phyloP scores from a whole-genome alignment of 2,888 invertebrate genomes.

The Euplexia lucipara region DNA sequence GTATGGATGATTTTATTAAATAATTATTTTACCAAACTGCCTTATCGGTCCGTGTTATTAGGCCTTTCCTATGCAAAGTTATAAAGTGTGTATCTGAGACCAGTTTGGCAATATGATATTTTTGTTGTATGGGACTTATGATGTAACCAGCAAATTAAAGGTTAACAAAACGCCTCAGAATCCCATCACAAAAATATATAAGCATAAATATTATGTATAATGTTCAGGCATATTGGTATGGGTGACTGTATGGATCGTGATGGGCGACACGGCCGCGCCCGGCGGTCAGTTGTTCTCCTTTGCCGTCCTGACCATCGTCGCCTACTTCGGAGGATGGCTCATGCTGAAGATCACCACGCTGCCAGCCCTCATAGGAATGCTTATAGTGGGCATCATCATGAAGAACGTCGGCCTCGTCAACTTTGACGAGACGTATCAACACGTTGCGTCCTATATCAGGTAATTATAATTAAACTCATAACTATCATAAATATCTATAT shows the following conservation, averaged over 20 bases:
- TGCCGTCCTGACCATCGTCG: slow-evolving; percentile 94
- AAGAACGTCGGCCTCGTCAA: slow-evolving; percentile 94
- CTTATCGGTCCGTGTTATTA: no score
- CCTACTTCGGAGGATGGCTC: slow-evolving; percentile 96
- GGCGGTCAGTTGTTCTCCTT: slow-evolving; percentile 96
- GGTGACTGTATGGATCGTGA: slow-evolving; percentile 94
- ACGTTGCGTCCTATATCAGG: slow-evolving; percentile 94
- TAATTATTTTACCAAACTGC: no score
- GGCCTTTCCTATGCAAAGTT: no score
- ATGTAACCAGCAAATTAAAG: no score
- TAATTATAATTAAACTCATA: slow-evolving; percentile 68
- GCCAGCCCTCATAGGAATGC: slow-evolving; percentile 97
- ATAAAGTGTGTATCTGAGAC: no score
- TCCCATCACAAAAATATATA: not conserved
- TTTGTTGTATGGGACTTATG: no score
- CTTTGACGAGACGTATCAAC: slow-evolving; percentile 92
- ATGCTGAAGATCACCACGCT: slow-evolving; percentile 94
- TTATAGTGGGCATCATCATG: slow-evolving; percentile 94
- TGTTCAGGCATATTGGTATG: slow-evolving; percentile 92
- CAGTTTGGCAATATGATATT: no score
- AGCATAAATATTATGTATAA: slow-evolving; percentile 5
- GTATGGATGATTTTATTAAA: no score
- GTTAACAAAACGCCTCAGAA: not conserved
- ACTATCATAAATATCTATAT: no score
- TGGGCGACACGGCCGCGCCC: slow-evolving; percentile 95